Evolutionary conservation across 2,797 vertebrate genomes (phyloP).

Genomic region (Sebastes elongatus): DNA sequence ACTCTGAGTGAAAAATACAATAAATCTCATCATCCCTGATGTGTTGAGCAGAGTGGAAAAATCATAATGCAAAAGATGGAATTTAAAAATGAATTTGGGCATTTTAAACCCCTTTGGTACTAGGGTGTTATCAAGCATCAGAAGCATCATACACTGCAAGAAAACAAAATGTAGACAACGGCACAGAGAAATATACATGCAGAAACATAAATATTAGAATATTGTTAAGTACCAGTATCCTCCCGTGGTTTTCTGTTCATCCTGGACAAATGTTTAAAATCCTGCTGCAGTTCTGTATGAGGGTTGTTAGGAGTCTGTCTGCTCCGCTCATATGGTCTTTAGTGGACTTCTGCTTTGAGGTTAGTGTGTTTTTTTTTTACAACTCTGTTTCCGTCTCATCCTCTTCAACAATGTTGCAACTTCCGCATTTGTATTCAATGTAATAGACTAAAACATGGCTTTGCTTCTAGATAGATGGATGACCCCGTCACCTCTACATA

Average conservation of each 20-base stretch:
- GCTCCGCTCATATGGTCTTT: accelerated
- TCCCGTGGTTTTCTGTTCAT: neutral
- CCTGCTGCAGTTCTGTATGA: neutral
- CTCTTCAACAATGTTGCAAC: neutral
- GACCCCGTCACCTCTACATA: too few relatives aligned
- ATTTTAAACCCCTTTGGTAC: too few relatives aligned
- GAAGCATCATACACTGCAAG: too few relatives aligned
- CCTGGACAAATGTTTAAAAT: neutral
- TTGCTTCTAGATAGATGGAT: too few relatives aligned
- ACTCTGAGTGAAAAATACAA: too few relatives aligned
- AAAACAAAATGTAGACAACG: neutral
- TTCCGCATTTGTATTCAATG: neutral
- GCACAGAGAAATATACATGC: neutral
- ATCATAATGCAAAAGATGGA: too few relatives aligned
- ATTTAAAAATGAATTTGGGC: too few relatives aligned
- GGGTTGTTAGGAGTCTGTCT: neutral
- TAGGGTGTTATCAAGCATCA: too few relatives aligned
- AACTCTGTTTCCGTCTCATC: neutral
- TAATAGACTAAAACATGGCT: too few relatives aligned
- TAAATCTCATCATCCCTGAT: accelerated
- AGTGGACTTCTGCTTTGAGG: neutral
- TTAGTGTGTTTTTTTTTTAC: neutral
- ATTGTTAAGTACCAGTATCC: neutral
- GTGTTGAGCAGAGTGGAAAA: too few relatives aligned
- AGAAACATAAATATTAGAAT: neutral